A percentile compares a stretch with the other conserved stretches of the same genome.
Evolutionary conservation across 1,140 invertebrate genomes (phyloP).

Genomic region (Rhagoletis zephyria): DNA sequence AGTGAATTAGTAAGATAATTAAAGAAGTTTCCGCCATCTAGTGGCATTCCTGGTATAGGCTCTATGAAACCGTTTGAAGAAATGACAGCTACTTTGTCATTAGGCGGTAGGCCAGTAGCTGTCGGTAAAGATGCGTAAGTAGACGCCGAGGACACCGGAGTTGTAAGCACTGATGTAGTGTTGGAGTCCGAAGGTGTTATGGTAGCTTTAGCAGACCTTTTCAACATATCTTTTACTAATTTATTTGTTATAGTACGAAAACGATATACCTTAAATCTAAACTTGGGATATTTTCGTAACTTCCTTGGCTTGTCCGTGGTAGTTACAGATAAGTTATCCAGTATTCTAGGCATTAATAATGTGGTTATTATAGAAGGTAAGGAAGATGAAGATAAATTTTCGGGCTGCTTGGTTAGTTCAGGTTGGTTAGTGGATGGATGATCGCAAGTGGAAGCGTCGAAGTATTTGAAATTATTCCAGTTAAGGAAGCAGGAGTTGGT

Average conservation of each 20-base stretch:
- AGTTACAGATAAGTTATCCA: no score
- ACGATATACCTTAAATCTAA: not conserved
- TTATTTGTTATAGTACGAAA: not conserved
- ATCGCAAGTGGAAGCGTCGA: no score
- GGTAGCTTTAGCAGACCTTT: no score
- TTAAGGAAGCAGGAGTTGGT: no score
- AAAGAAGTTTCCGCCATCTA: not conserved
- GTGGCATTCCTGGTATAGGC: not conserved
- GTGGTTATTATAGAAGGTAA: not conserved
- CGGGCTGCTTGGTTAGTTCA: no score
- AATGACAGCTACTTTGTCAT: not conserved
- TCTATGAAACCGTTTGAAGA: not conserved
- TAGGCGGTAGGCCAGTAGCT: not conserved
- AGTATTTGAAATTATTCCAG: no score
- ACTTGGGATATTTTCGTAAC: not conserved
- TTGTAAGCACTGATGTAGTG: no score
- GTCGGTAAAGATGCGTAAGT: not conserved
- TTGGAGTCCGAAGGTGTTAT: no score
- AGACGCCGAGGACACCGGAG: not conserved
- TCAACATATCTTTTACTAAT: no score
- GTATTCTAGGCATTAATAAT: not conserved
- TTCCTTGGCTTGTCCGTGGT: not conserved
- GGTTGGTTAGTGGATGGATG: no score
- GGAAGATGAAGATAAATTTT: not conserved
- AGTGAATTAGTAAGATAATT: not conserved